Conservation (phyloP, 2,888 invertebrate species). For the Cinara cedri region DNA sequence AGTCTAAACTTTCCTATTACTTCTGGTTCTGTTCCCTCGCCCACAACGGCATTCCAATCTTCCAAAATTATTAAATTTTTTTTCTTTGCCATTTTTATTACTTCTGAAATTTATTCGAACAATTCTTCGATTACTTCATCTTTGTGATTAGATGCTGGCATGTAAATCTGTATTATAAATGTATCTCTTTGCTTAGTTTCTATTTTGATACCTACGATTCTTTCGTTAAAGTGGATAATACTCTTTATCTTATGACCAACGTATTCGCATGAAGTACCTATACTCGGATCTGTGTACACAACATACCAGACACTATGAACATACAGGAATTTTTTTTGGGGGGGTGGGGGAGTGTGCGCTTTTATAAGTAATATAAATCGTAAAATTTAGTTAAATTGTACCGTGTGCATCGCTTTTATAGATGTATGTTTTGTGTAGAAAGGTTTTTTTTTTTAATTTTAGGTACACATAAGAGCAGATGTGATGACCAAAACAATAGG, state of each 20-base stretch:
- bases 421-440: too few species aligned
- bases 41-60: conserved; percentile 55
- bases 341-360: too few species aligned
- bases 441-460: too few species aligned
- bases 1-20: conserved; percentile 49
- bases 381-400: too few species aligned
- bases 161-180: conserved; percentile 40
- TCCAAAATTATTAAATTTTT: conserved; percentile 43
- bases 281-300: too few species aligned
- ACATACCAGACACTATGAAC: too few species aligned
- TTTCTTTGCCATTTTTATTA: conserved; percentile 43
- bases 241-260: conserved; percentile 9
- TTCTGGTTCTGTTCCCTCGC: conserved; percentile 22
- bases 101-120: too few species aligned
- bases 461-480: conserved; percentile 58
- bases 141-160: conserved; percentile 56
- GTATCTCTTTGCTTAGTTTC: conserved; percentile 39
- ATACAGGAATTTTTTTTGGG: too few species aligned
- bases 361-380: too few species aligned
- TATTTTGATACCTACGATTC: conserved; percentile 42
- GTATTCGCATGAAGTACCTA: too few species aligned
- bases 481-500: conserved; percentile 55
- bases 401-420: too few species aligned
- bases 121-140: too few species aligned
- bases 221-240: conserved; percentile 30